These are phyloP conservation scores for Grapholita molesta DNA, from an alignment of 1,140 invertebrate species.

Conservation along the genomic window DNA sequence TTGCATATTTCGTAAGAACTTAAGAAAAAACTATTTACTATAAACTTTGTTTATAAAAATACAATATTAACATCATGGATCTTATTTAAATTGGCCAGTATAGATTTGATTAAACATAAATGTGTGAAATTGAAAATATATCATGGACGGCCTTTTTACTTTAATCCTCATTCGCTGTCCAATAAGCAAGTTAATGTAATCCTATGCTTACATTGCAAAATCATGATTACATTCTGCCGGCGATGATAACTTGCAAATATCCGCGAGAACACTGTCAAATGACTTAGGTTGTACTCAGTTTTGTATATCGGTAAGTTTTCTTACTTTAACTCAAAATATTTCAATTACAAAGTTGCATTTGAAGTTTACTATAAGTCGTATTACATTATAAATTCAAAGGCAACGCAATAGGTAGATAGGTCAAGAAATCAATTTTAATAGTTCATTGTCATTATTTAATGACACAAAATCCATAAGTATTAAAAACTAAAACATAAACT, in stretches of 20 bases:
- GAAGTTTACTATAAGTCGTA: not conserved
- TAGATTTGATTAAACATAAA: too few relatives aligned
- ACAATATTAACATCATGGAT: too few relatives aligned
- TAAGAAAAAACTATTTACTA: too few relatives aligned
- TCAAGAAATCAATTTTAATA: too few relatives aligned
- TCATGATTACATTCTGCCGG: not conserved
- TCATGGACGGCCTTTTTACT: too few relatives aligned
- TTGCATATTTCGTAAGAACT: too few relatives aligned
- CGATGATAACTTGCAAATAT: not conserved
- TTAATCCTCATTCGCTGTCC: not conserved
- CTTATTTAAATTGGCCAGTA: too few relatives aligned
- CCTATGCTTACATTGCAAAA: not conserved
- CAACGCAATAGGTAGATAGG: not conserved
- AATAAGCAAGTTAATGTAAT: not conserved
- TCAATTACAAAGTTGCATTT: not conserved
- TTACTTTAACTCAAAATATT: not conserved
- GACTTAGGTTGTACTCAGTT: not conserved
- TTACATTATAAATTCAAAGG: not conserved
- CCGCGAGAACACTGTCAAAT: slow-evolving; percentile 2
- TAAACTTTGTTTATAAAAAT: too few relatives aligned
- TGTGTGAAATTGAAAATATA: too few relatives aligned
- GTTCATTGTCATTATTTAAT: too few relatives aligned
- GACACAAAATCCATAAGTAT: too few relatives aligned
- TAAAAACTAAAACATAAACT: too few relatives aligned
- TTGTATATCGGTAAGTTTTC: not conserved